These are phyloP conservation scores for Ophiodon elongatus DNA, from an alignment of 2,113 vertebrate species.

Conservation along the genomic window DNA sequence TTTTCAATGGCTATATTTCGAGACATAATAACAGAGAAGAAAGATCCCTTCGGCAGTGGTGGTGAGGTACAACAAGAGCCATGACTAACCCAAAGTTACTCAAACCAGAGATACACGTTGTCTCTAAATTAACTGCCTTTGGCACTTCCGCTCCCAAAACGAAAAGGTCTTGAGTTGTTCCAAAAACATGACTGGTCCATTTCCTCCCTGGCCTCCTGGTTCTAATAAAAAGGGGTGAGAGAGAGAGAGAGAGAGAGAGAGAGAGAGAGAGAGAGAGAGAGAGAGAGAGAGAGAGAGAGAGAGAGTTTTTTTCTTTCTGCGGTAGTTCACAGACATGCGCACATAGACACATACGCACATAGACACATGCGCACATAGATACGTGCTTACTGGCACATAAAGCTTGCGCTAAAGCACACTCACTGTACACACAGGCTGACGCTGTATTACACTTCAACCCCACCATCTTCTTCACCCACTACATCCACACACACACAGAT, in stretches of 20 bases:
- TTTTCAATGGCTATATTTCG: neutral
- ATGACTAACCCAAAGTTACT: constrained; percentile 55
- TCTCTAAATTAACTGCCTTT: constrained; percentile 66
- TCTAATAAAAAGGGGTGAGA: constrained; percentile 72
- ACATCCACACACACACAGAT: constrained; percentile 11
- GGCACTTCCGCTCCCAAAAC: constrained; percentile 77
- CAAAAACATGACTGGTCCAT: constrained; percentile 74
- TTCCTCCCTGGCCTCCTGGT: constrained; percentile 76
- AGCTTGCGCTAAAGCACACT: constrained; percentile 1
- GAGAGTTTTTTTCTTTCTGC: too few species aligned
- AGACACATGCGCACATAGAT: constrained; percentile 9
- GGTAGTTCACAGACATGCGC: constrained; percentile 16
- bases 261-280: neutral
- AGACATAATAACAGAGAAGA: neutral
- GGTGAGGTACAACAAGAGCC: neutral
- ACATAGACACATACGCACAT: constrained; percentile 23
- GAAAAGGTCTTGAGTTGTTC: constrained; percentile 68
- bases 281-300: constrained; percentile 15
- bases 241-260: constrained; percentile 26
- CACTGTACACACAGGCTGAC: constrained; percentile 13
- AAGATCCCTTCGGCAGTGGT: neutral
- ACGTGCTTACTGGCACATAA: constrained; percentile 20
- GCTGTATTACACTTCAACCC: constrained; percentile 6
- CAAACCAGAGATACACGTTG: constrained; percentile 67
- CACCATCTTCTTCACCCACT: neutral